Percentiles rank a stretch among this genome's conserved stretches.
Conservation (phyloP, 2,888 invertebrate species). For the Cryptocephalus primarius region DNA sequence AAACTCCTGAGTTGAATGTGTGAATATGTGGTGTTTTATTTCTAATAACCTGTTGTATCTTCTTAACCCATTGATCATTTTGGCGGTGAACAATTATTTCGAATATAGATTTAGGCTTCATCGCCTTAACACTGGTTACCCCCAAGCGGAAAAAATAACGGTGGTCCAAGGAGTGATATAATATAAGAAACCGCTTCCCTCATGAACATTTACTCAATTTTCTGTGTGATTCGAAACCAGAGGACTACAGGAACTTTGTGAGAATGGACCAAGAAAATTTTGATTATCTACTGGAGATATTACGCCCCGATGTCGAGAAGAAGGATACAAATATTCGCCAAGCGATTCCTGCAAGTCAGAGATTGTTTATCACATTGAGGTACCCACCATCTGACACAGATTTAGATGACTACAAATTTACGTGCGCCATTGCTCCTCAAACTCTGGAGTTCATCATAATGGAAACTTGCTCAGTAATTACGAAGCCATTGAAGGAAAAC, state of each 20-base stretch:
- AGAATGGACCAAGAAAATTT: conserved; percentile 7
- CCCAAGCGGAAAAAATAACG: not conserved
- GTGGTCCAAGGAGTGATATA: conserved; percentile 4
- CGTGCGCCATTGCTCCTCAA: conserved; percentile 8
- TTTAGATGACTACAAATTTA: conserved; percentile 10
- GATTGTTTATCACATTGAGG: too few relatives aligned
- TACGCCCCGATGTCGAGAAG: conserved; percentile 4
- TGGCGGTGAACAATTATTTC: too few relatives aligned
- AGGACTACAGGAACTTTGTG: conserved; percentile 9
- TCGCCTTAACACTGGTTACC: not conserved
- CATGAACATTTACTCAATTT: conserved; percentile 7
- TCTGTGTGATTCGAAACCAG: conserved; percentile 7
- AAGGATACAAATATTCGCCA: conserved; percentile 3
- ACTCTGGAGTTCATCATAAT: conserved; percentile 9
- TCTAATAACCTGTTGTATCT: too few relatives aligned
- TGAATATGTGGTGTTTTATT: too few relatives aligned
- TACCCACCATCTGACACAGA: conserved; percentile 9
- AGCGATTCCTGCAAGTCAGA: too few relatives aligned
- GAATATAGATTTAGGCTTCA: not conserved
- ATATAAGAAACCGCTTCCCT: conserved; percentile 7
- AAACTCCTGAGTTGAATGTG: too few relatives aligned
- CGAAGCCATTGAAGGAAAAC: conserved; percentile 5
- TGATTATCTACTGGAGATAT: conserved; percentile 6
- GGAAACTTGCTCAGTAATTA: conserved; percentile 9
- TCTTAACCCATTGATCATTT: too few relatives aligned